Conservation (phyloP, 1,140 invertebrate species). For the Diabrotica undecimpunctata region DNA sequence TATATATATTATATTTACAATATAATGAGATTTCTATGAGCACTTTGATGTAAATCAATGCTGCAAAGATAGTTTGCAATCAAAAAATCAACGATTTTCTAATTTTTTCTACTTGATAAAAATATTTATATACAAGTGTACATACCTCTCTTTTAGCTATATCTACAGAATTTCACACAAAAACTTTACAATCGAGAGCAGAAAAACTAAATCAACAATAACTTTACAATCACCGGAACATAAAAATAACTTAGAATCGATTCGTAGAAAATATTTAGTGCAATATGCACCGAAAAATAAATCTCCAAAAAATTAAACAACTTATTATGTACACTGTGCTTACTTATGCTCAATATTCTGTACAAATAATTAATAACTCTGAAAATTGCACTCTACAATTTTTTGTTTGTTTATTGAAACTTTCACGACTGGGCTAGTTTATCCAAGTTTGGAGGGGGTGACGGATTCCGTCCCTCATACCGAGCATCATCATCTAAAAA, state of each 20-base stretch:
- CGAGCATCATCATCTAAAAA: conserved; percentile 45
- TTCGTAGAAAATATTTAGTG: conserved; percentile 17
- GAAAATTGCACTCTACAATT: conserved; percentile 31
- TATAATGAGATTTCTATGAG: conserved; percentile 26
- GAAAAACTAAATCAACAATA: conserved; percentile 20
- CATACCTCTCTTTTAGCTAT: conserved; percentile 25
- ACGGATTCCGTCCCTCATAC: conserved; percentile 47
- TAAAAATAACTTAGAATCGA: conserved; percentile 24
- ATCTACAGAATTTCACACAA: conserved; percentile 30
- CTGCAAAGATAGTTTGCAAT: conserved; percentile 19
- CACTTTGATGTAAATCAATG: conserved; percentile 25
- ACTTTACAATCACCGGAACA: conserved; percentile 25
- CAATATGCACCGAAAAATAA: conserved; percentile 35
- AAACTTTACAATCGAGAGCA: conserved; percentile 24
- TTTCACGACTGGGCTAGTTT: conserved; percentile 21
- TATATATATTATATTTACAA: conserved; percentile 10
- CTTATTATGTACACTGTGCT: conserved; percentile 29
- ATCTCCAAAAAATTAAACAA: conserved; percentile 36
- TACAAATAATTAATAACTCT: conserved; percentile 26
- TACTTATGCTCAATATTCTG: conserved; percentile 16
- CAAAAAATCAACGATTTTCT: conserved; percentile 29
- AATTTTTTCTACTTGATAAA: conserved; percentile 28
- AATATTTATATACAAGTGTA: conserved; percentile 32
- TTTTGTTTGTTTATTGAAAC: conserved; percentile 27
- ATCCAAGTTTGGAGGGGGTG: conserved; percentile 43